These are phyloP conservation scores for Genyomyrus donnyi DNA, from an alignment of 2,113 vertebrate genomes.

Conservation along the genomic window DNA sequence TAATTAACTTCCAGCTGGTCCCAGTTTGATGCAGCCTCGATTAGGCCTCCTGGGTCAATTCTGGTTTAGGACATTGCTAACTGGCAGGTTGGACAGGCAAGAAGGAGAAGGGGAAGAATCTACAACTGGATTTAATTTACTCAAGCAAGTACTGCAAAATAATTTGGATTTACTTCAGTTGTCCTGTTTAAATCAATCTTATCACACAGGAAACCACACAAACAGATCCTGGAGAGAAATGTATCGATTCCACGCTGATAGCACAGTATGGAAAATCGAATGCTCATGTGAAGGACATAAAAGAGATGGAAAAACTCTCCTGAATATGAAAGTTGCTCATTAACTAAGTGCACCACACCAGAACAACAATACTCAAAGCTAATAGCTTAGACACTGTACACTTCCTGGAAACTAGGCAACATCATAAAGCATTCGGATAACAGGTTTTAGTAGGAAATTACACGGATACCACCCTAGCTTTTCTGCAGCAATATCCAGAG, in stretches of 20 bases:
- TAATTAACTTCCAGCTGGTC: neutral
- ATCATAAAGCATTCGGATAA: neutral
- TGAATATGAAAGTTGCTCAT: neutral
- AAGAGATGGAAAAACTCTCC: neutral
- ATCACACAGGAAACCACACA: neutral
- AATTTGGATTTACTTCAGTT: neutral
- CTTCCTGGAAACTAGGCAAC: neutral
- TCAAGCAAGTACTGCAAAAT: neutral
- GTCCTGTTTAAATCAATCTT: neutral
- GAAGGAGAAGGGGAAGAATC: neutral
- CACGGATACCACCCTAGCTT: neutral
- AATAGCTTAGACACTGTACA: neutral
- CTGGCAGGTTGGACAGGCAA: neutral
- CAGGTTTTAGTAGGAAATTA: neutral
- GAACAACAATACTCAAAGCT: neutral
- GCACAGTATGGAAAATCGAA: neutral
- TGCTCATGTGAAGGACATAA: neutral
- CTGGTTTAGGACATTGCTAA: neutral
- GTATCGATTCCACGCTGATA: neutral
- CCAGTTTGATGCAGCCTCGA: neutral
- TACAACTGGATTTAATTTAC: neutral
- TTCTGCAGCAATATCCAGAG: neutral
- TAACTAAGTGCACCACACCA: neutral
- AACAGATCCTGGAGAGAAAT: neutral
- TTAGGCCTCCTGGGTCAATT: neutral